Evolutionary conservation across 1,140 invertebrate genomes (phyloP).

Genomic region (Cataglyphis hispanica): DNA sequence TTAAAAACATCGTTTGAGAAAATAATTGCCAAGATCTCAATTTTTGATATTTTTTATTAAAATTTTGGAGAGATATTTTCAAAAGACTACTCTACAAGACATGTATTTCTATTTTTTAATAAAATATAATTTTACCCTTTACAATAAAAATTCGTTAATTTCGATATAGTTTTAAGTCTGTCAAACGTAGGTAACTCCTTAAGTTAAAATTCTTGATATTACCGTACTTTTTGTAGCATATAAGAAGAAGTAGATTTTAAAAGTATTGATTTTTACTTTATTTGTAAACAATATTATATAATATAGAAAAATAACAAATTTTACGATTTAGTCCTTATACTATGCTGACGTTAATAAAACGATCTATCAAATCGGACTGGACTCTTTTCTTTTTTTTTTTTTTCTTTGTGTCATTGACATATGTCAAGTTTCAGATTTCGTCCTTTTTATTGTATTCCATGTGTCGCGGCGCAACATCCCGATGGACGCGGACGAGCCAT

Average conservation of each 20-base stretch:
- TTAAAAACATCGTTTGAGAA: too few relatives aligned
- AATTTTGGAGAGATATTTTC: too few relatives aligned
- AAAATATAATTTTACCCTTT: too few relatives aligned
- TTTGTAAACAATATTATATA: constrained; percentile 33
- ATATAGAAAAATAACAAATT: constrained; percentile 3
- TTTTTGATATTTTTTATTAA: too few relatives aligned
- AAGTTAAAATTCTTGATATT: background rate
- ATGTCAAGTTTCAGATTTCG: constrained; percentile 35
- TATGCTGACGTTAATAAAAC: constrained; percentile 24
- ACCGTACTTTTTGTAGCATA: background rate
- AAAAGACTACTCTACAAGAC: too few relatives aligned
- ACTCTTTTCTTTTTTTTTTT: background rate
- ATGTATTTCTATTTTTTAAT: too few relatives aligned
- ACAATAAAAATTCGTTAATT: too few relatives aligned
- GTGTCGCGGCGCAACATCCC: constrained; percentile 9
- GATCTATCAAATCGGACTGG: background rate
- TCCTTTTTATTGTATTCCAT: constrained; percentile 45
- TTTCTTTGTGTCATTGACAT: constrained; percentile 45
- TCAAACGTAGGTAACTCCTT: too few relatives aligned
- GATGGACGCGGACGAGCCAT: constrained; percentile 43
- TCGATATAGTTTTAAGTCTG: too few relatives aligned
- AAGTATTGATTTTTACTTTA: background rate
- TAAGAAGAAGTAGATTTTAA: background rate
- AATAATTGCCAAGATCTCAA: too few relatives aligned
- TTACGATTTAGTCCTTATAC: constrained; percentile 7